These are phyloP conservation scores for Drosophila parabipectinata DNA, from an alignment of 1,140 invertebrate genomes.

Conservation along the genomic window DNA sequence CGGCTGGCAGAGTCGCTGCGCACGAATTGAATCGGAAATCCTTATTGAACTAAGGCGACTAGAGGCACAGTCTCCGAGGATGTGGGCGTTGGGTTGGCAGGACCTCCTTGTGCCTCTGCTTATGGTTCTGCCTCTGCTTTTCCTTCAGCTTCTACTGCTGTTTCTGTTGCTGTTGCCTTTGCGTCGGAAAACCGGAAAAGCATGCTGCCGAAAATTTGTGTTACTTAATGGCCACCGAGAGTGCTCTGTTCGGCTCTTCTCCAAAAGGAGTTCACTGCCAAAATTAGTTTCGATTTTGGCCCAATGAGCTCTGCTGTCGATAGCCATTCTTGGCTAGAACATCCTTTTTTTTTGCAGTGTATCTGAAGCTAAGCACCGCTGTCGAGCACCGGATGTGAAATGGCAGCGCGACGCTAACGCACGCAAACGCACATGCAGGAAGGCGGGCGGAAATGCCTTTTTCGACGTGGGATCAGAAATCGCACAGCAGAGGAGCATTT, in stretches of 20 bases:
- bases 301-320: not conserved
- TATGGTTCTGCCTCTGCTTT: not conserved
- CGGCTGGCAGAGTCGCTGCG: slow-evolving; percentile 44
- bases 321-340: not conserved
- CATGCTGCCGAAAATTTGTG: slow-evolving; percentile 76
- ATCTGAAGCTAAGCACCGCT: slow-evolving; percentile 33
- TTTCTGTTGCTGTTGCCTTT: slow-evolving; percentile 6
- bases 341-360: slow-evolving; percentile 26
- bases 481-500: not conserved
- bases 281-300: not conserved
- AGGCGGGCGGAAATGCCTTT: slow-evolving; percentile 66
- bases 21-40: slow-evolving; percentile 82
- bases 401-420: slow-evolving; percentile 67
- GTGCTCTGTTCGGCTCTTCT: slow-evolving; percentile 24
- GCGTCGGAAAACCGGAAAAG: slow-evolving; percentile 74
- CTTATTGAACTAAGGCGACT: slow-evolving; percentile 75
- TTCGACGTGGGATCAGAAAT: slow-evolving; percentile 23
- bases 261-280: slow-evolving; percentile 12
- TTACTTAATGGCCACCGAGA: slow-evolving; percentile 71
- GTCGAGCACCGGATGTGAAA: slow-evolving; percentile 72
- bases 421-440: slow-evolving; percentile 43
- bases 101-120: slow-evolving; percentile 8
- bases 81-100: slow-evolving; percentile 9
- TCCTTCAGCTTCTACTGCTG: not conserved
- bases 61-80: slow-evolving; percentile 42